Conservation (phyloP, 2,113 vertebrate genomes). For the Nematolebias whitei region DNA sequence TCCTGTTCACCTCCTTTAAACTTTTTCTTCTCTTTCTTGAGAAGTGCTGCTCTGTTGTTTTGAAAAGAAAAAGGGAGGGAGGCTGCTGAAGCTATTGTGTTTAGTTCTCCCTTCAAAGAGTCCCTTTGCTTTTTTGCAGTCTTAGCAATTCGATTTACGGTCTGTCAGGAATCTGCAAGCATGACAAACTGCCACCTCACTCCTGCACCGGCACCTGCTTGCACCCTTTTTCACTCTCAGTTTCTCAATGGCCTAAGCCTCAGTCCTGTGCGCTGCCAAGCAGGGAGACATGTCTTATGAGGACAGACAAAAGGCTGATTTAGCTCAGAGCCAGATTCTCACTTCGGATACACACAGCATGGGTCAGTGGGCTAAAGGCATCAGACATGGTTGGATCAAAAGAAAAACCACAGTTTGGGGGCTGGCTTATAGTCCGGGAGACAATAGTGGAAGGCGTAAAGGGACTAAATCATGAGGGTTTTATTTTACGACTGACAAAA, state of each 20-base stretch:
- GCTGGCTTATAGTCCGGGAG: constrained; percentile 19
- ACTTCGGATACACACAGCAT: constrained; percentile 64
- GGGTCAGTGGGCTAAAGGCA: constrained; percentile 67
- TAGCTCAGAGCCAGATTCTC: constrained; percentile 59
- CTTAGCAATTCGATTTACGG: constrained; percentile 60
- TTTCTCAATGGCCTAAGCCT: constrained; percentile 56
- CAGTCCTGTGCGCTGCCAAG: constrained; percentile 55
- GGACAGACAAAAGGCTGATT: constrained; percentile 64
- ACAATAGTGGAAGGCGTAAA: constrained; percentile 44
- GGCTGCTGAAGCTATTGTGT: constrained; percentile 11
- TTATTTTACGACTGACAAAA: neutral
- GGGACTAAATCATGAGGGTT: constrained; percentile 25
- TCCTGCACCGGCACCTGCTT: constrained; percentile 57
- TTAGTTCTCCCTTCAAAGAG: constrained; percentile 42
- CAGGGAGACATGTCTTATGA: constrained; percentile 60
- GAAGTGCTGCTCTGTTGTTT: too few species aligned
- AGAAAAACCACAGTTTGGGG: constrained; percentile 41
- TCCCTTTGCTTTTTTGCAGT: constrained; percentile 50
- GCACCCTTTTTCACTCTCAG: constrained; percentile 44
- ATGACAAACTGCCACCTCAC: constrained; percentile 51
- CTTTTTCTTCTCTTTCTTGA: constrained; percentile 39
- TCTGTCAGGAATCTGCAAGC: constrained; percentile 69
- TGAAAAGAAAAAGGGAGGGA: constrained; percentile 16
- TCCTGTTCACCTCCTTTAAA: constrained; percentile 43
- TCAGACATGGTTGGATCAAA: constrained; percentile 65